A percentile compares a stretch with the other conserved stretches of the same genome.
Evolutionary conservation across 2,113 vertebrate genomes (phyloP).

Genomic region (Grallaria varia): DNA sequence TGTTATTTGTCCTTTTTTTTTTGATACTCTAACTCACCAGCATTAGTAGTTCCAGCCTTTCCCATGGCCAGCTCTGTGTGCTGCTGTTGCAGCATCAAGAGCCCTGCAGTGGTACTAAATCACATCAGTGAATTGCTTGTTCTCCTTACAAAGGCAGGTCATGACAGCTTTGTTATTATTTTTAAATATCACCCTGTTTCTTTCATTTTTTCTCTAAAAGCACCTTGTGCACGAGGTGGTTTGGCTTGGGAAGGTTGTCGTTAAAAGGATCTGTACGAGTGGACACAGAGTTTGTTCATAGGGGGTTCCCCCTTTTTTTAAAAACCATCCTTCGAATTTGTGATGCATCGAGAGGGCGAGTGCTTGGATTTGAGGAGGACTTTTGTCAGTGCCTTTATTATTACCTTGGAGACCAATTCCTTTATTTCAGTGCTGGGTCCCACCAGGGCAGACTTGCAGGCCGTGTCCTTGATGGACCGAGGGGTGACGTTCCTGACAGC

Average conservation of each 20-base stretch:
- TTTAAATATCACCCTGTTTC: neutral
- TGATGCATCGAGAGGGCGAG: neutral
- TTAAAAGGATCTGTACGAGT: neutral
- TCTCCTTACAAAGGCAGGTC: neutral
- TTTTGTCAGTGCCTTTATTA: slow-evolving; percentile 74
- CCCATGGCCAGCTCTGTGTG: neutral
- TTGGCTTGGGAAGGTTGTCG: neutral
- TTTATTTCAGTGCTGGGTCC: neutral
- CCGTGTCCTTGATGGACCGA: neutral
- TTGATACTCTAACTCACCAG: neutral
- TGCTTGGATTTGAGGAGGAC: neutral
- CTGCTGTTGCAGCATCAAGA: neutral
- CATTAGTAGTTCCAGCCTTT: neutral
- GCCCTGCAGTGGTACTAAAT: neutral
- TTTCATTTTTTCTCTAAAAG: neutral
- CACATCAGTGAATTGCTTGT: neutral
- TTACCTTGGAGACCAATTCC: slow-evolving; percentile 47
- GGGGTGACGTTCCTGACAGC: neutral
- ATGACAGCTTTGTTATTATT: neutral
- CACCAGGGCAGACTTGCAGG: neutral
- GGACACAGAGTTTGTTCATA: neutral
- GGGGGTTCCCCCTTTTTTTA: neutral
- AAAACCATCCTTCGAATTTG: neutral
- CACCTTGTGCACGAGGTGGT: slow-evolving; percentile 26
- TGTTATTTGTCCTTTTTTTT: neutral